phyloP scores from a whole-genome alignment of 2,888 invertebrate genomes.

The Caradrina kadenii region DNA sequence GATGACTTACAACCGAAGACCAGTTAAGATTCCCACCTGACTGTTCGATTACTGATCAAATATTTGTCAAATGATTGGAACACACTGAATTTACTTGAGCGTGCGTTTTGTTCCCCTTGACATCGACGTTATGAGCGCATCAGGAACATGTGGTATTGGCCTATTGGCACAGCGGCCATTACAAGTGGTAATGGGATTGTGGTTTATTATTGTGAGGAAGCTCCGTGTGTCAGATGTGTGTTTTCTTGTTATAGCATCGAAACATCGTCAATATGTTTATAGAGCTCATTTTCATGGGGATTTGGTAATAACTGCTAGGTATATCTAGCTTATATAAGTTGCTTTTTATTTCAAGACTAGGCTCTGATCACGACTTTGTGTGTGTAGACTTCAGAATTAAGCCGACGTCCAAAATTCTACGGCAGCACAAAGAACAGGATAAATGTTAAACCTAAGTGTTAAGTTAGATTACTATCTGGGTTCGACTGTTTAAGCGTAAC shows the following conservation, averaged over 20 bases:
- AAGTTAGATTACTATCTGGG: too few relatives aligned
- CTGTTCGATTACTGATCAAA: conserved; percentile 65
- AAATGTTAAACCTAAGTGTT: too few relatives aligned
- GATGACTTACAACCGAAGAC: conserved; percentile 41
- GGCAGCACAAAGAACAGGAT: too few relatives aligned
- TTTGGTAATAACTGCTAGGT: conserved; percentile 8
- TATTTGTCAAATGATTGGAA: conserved; percentile 63
- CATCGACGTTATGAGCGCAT: conserved; percentile 36
- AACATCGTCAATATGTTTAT: background rate
- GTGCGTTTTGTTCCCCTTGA: conserved; percentile 63
- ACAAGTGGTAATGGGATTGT: conserved; percentile 54
- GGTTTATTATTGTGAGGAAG: conserved; percentile 32
- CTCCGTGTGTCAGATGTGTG: conserved; percentile 10
- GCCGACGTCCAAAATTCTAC: too few relatives aligned
- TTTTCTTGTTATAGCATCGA: background rate
- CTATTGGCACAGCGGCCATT: conserved; percentile 48
- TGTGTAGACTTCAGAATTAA: too few relatives aligned
- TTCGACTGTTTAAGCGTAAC: too few relatives aligned
- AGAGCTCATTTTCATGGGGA: conserved; percentile 7
- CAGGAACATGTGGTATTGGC: conserved; percentile 19
- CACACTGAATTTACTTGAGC: conserved; percentile 63
- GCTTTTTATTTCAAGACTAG: background rate
- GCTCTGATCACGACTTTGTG: too few relatives aligned
- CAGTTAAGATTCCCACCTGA: conserved; percentile 49
- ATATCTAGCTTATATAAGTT: background rate